Evolutionary conservation across 2,888 invertebrate genomes (phyloP), one percentile per base, ranked within the genome.

Genomic region (Pachydiplax longipennis): DNA sequence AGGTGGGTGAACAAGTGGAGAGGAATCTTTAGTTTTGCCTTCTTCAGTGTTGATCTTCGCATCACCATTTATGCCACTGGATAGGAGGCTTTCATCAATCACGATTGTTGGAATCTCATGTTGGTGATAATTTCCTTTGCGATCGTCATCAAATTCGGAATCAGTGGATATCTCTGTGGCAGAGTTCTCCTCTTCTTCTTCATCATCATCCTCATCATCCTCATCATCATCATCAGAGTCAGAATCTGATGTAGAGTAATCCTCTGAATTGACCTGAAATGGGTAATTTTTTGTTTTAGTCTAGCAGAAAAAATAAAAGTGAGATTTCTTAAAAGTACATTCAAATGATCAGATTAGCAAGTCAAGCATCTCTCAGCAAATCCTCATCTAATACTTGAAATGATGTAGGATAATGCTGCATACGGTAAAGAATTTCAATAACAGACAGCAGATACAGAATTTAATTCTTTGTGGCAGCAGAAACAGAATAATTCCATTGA

Each of bases 151-250:
- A 93, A 98, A 98, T 94, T 98, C 98, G 44, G 98, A 98, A 94
- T 98, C 98, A 0, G 98, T 98, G 87, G 98, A 98, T 92, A 98
- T 98, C 95, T 98, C 98, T 0, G 98, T 98, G 2, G 97, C 98
- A 12, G 98, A 98, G 92, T 98, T 98, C 92, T 97, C 96, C 92
- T 96, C 96, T 93, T 96, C 96, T 92, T 93, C 92, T 48, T 93
- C 93, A 0, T 92, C 92, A 22, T 92, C 92, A 10, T 92, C 92
- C 5, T 93, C 93, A 18, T 92, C 96, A 96, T 92, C 96, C 13
- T 53, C 53, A 53, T 53, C 53, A 53, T 53, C 53, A 53, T 53
- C 53, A 1, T 53, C 53, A 96, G 92, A 96, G 96, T 80, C 90
- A 40, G 90, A 58, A 65, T 80, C 80, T 40, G 90, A 44, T 6